These are phyloP conservation scores for Drosophila navojoa DNA, from an alignment of 1,140 invertebrate species.

Conservation along the genomic window DNA sequence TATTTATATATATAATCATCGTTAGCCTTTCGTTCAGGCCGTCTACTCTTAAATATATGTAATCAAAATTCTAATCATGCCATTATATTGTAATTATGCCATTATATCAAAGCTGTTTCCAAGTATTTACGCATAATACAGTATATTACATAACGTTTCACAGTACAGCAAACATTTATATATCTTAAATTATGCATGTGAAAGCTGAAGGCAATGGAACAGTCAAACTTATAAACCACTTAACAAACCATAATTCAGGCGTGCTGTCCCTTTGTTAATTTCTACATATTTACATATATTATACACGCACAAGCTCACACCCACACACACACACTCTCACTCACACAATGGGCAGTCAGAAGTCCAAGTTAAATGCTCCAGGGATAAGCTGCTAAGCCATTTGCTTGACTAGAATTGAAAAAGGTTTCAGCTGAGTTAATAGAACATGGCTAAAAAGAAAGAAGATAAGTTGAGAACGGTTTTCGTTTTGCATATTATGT, in stretches of 20 bases:
- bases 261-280: constrained; percentile 20
- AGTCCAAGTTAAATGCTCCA: not conserved
- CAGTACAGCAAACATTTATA: not conserved
- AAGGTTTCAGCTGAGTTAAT: constrained; percentile 9
- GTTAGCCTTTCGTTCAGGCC: too few species aligned
- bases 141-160: not conserved
- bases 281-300: constrained; percentile 25
- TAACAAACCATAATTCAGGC: constrained; percentile 37
- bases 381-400: constrained; percentile 8
- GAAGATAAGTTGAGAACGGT: not conserved
- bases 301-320: constrained; percentile 16
- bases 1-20: too few species aligned
- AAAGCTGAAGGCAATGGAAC: not conserved
- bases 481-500: not conserved
- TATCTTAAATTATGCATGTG: constrained; percentile 9
- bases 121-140: too few species aligned
- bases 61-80: too few species aligned
- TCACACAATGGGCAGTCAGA: not conserved
- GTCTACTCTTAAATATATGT: too few species aligned
- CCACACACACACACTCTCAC: constrained; percentile 19
- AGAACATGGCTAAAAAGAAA: not conserved
- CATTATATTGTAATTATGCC: too few species aligned
- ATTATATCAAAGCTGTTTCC: too few species aligned
- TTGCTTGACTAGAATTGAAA: not conserved
- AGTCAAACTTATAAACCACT: constrained; percentile 23